Percentiles rank a stretch among this genome's conserved stretches.
phyloP scores from a whole-genome alignment of 2,888 invertebrate species.

The Drosophila ochracea region DNA sequence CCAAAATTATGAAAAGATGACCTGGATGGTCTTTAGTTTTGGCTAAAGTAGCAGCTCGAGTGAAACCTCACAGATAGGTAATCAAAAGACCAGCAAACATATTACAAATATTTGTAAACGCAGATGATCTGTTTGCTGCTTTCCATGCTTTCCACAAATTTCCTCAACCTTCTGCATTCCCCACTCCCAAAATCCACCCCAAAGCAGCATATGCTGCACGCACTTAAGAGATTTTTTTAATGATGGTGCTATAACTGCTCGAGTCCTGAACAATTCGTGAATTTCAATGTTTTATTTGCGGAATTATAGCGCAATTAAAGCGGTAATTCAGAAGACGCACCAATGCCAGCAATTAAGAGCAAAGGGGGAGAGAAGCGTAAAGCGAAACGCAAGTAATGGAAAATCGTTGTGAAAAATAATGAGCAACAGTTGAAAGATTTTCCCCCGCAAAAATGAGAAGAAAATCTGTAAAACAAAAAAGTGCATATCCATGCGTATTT shows the following conservation, averaged over 20 bases:
- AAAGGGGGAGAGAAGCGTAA: not conserved
- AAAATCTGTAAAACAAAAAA: slow-evolving; percentile 2
- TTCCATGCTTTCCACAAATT: slow-evolving; percentile 4
- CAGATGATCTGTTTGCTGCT: not conserved
- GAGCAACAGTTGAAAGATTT: slow-evolving; percentile 32
- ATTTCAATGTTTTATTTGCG: slow-evolving; percentile 47
- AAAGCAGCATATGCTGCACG: not conserved
- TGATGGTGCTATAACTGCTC: slow-evolving; percentile 6
- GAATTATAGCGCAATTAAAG: slow-evolving; percentile 52
- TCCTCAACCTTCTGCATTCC: not conserved
- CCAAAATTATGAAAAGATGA: not conserved
- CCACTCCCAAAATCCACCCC: not conserved
- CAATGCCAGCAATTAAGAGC: slow-evolving; percentile 38
- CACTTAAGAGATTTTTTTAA: slow-evolving; percentile 8
- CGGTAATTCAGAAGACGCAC: slow-evolving; percentile 34
- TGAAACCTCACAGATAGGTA: not conserved
- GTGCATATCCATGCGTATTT: not conserved
- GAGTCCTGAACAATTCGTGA: slow-evolving; percentile 25
- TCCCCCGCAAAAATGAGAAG: slow-evolving; percentile 22
- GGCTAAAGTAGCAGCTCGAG: not conserved
- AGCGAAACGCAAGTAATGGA: slow-evolving; percentile 20
- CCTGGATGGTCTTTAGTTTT: not conserved
- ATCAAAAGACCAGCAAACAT: not conserved
- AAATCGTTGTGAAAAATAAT: slow-evolving; percentile 41
- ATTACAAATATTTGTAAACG: not conserved